Evolutionary conservation across 1,140 invertebrate species (phyloP).

Genomic region (Carcinoscorpius rotundicauda): DNA sequence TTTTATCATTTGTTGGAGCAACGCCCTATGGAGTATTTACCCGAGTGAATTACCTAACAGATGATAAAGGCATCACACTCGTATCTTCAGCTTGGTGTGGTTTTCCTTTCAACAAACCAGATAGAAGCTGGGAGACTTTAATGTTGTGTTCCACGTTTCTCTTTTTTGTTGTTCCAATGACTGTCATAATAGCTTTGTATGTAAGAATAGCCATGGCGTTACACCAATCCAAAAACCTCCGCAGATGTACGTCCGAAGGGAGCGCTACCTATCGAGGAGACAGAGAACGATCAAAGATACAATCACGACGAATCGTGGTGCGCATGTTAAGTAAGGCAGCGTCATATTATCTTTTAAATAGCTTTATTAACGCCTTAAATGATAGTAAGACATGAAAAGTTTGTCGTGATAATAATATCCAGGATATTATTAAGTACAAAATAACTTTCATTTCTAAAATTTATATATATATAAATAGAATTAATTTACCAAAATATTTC

Average conservation of each 20-base stretch:
- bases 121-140: conserved; percentile 26
- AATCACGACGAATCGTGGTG: conserved; percentile 25
- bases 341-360: too few species aligned
- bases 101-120: conserved; percentile 27
- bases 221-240: conserved; percentile 19
- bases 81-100: conserved; percentile 24
- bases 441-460: conserved; percentile 19
- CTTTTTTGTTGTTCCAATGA: conserved; percentile 26
- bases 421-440: conserved; percentile 30
- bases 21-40: conserved; percentile 55
- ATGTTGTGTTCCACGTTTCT: conserved; percentile 33
- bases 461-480: too few species aligned
- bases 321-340: conserved; percentile 24
- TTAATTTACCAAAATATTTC: too few species aligned
- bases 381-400: too few species aligned
- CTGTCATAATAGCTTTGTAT: conserved; percentile 24
- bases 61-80: too few species aligned
- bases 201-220: conserved; percentile 23
- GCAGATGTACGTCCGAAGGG: conserved; percentile 12
- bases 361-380: too few species aligned
- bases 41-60: conserved; percentile 24
- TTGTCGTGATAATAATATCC: conserved; percentile 9
- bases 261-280: conserved; percentile 9
- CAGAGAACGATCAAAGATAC: conserved; percentile 19
- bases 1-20: conserved; percentile 57